These are phyloP conservation scores for Itoplectis maculator DNA, from an alignment of 2,888 invertebrate genomes.

Conservation along the genomic window DNA sequence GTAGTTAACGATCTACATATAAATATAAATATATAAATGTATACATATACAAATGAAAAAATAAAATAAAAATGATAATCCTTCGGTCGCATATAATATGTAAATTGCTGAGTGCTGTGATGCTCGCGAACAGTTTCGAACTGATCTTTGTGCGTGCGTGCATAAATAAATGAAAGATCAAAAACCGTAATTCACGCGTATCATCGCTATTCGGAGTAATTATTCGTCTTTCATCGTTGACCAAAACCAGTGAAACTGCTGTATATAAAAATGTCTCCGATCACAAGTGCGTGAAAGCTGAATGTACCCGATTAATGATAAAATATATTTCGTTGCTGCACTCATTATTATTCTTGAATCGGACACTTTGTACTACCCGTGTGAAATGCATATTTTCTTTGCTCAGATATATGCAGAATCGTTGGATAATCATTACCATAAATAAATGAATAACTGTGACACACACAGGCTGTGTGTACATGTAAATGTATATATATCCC, in stretches of 20 bases:
- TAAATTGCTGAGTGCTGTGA: conserved; percentile 29
- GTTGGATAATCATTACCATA: conserved; percentile 64
- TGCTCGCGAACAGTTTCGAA: conserved; percentile 45
- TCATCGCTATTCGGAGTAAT: conserved; percentile 5
- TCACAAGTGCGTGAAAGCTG: neutral
- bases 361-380: conserved; percentile 34
- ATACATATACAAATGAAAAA: conserved; percentile 14
- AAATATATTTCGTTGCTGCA: conserved; percentile 6
- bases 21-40: conserved; percentile 1
- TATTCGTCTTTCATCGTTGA: neutral
- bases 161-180: conserved; percentile 14
- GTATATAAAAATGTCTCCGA: neutral
- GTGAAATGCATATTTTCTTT: conserved; percentile 20
- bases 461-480: too few species aligned
- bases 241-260: neutral
- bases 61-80: conserved; percentile 3
- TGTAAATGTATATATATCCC: neutral
- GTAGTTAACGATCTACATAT: neutral
- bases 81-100: conserved; percentile 4
- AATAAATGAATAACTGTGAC: conserved; percentile 60
- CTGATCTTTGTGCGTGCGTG: conserved; percentile 32
- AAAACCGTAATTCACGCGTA: neutral
- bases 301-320: neutral
- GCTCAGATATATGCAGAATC: conserved; percentile 54
- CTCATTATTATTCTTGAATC: conserved; percentile 11